Evolutionary conservation across 2,888 invertebrate genomes (phyloP).

Genomic region (Drosophila quasianomalipes): DNA sequence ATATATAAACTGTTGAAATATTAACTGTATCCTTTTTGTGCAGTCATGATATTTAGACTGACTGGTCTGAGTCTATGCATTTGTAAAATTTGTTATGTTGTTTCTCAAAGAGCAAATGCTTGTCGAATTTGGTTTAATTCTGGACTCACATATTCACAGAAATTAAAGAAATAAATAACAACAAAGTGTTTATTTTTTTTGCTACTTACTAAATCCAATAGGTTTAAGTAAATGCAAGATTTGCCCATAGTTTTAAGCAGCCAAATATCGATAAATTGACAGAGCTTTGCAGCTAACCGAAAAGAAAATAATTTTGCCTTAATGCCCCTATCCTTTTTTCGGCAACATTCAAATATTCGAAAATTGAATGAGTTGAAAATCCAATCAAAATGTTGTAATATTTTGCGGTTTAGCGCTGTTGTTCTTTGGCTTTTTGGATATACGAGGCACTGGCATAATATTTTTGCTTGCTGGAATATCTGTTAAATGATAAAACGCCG

Average conservation of each 20-base stretch:
- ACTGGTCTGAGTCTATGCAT: neutral
- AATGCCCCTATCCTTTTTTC: neutral
- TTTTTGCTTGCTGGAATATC: constrained; percentile 66
- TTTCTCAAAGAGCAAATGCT: too few relatives aligned
- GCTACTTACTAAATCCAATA: neutral
- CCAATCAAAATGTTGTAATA: neutral
- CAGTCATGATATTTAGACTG: neutral
- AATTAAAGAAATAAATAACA: neutral
- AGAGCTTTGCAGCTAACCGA: neutral
- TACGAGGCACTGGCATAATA: constrained; percentile 57
- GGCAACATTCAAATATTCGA: neutral
- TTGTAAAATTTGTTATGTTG: neutral
- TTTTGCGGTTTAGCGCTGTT: constrained; percentile 5
- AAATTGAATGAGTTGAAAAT: neutral
- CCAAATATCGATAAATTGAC: neutral
- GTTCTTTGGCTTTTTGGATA: constrained; percentile 47
- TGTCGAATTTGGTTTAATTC: neutral
- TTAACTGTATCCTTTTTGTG: neutral
- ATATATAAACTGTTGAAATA: neutral
- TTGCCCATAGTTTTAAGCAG: too few relatives aligned
- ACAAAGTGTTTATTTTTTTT: neutral
- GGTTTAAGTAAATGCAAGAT: neutral
- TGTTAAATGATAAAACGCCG: constrained; percentile 75
- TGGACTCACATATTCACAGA: neutral
- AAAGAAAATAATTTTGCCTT: neutral